Conservation (phyloP, 2,113 vertebrate genomes). For the Gymnarchus niloticus region DNA sequence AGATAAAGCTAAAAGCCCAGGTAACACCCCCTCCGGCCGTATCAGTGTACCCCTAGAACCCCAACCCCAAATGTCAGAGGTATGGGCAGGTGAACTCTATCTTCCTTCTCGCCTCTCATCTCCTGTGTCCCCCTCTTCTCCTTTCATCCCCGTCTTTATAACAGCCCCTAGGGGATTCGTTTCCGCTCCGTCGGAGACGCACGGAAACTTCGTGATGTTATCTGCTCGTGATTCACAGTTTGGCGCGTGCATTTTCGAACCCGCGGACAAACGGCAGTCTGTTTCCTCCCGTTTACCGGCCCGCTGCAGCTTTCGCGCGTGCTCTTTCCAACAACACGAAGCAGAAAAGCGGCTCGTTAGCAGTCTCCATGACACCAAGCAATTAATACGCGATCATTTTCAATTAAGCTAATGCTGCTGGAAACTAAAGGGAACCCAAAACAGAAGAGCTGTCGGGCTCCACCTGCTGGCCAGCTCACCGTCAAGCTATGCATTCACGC, state of each 20-base stretch:
- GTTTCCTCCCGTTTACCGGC: constrained; percentile 22
- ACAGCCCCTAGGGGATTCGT: not conserved
- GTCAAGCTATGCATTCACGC: constrained; percentile 69
- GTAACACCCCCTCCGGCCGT: not conserved
- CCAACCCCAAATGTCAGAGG: constrained; percentile 12
- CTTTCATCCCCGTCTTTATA: not conserved
- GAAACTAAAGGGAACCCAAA: constrained; percentile 77
- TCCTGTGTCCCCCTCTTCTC: not conserved
- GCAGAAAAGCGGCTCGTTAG: constrained; percentile 71
- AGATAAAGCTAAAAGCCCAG: not conserved
- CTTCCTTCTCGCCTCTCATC: not conserved
- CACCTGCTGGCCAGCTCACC: constrained; percentile 66
- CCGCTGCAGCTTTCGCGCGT: constrained; percentile 49
- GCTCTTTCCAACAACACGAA: constrained; percentile 64
- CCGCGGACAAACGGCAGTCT: not conserved
- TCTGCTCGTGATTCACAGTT: not conserved
- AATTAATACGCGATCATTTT: constrained; percentile 99
- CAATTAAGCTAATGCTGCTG: constrained; percentile 95
- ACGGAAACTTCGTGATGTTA: not conserved
- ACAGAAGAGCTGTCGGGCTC: constrained; percentile 73
- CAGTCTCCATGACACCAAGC: constrained; percentile 83
- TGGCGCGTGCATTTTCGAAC: not conserved
- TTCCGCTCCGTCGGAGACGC: not conserved
- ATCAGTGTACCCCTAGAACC: not conserved
- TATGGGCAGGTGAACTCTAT: not conserved